Conservation (phyloP, 2,888 invertebrate species). For the Stegana nigrithorax region DNA sequence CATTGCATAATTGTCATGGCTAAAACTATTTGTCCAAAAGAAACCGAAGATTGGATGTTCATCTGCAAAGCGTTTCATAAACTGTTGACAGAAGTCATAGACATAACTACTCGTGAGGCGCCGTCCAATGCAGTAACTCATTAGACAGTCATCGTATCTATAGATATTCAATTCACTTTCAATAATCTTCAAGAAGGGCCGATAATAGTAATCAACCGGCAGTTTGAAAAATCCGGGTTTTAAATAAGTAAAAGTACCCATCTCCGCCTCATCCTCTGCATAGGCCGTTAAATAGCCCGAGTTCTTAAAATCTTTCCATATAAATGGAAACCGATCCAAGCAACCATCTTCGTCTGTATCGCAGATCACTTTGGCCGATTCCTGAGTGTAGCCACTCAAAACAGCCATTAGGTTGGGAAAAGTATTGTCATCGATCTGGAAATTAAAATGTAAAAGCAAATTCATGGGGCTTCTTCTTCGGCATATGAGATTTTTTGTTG, state of each 20-base stretch:
- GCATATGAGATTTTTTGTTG: too few species aligned
- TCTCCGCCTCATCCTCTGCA: constrained; percentile 76
- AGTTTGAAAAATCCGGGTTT: constrained; percentile 76
- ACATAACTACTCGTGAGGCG: constrained; percentile 74
- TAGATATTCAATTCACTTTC: constrained; percentile 39
- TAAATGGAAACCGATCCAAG: constrained; percentile 76
- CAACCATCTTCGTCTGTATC: constrained; percentile 70
- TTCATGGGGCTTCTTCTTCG: too few species aligned
- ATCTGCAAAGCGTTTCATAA: constrained; percentile 73
- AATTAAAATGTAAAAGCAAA: constrained; percentile 72
- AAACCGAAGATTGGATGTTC: constrained; percentile 76
- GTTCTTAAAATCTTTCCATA: constrained; percentile 80
- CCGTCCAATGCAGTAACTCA: constrained; percentile 74
- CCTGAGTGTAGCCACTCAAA: constrained; percentile 74
- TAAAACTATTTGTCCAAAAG: constrained; percentile 81
- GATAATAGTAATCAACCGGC: constrained; percentile 83
- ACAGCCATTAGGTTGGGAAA: constrained; percentile 88
- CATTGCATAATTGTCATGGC: constrained; percentile 75
- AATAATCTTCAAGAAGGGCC: constrained; percentile 74
- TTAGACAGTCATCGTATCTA: too few species aligned
- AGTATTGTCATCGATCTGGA: constrained; percentile 84
- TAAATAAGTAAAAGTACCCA: too few species aligned
- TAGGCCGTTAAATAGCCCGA: constrained; percentile 80
- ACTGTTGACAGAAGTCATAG: constrained; percentile 75
- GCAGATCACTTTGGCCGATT: constrained; percentile 69